Base-by-base conservation (phyloP, 2,888 invertebrate species). In the Scrobipalpa costella region DNA sequence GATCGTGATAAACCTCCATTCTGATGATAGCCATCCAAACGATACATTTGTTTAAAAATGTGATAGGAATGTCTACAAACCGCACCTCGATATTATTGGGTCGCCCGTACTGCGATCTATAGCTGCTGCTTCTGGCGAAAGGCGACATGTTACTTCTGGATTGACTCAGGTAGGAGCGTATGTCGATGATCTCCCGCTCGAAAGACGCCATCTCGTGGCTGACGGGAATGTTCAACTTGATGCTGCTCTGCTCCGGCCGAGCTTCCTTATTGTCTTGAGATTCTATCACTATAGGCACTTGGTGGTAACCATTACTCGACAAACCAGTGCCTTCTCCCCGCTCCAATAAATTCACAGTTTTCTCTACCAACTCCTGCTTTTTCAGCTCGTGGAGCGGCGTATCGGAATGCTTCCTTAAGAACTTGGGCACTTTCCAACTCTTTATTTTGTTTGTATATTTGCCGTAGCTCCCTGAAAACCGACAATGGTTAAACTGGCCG, bases 81-180 rank as follows among this genome's bases (percentile, higher is more conserved):
- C 55, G 6, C 15, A 92, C 92, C 79, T 92, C 92, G 61, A 89
- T 83, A 65, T 88, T 92, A 34, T 93, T 92, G 38, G 93, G 92
- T 76, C 94, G 86, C 19, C 94, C 94, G 71, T 94, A 94, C 73
- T 95, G 94, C 7, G 95, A 94, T 63, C 94, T 90, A 78, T 94
- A 95, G 81, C 95, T 95, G 75, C 95, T 94, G 63, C 94, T 94
- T 72, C 95, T 90, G 3, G 94, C 94, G 71, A 95, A 95, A 1
- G 94, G 94, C 11, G 94, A 93, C 79, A 95, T 94, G 74, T 95
- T 95, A 78, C 95, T 94, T 67, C 95, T 86, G 2, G 95, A 95
- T 77, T 95, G 95, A 71, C 95, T 95, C 68, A 95, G 92, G 73
- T 95, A 95, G 11, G 95, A 95, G 70, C 95, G 92, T 50, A 95